Evolutionary conservation across 2,888 invertebrate genomes (phyloP).

Genomic region (Cataglyphis rosenhaueri): DNA sequence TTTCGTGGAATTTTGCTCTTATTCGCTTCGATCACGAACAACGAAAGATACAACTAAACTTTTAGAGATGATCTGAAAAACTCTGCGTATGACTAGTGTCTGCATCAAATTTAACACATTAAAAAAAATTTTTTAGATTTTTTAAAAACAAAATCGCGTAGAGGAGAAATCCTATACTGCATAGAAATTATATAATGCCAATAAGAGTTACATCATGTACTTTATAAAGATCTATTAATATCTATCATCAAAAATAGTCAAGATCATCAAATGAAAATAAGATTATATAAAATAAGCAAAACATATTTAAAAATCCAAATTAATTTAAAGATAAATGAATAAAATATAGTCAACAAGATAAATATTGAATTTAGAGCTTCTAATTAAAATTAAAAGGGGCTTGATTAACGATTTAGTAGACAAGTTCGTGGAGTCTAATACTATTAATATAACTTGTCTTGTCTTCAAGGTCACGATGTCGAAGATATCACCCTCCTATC

Average conservation of each 20-base stretch:
- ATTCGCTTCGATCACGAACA: background rate
- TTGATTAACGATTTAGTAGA: slow-evolving; percentile 62
- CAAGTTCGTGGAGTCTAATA: slow-evolving; percentile 73
- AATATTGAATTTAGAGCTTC: background rate
- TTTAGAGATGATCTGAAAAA: slow-evolving; percentile 3
- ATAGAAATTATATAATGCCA: background rate
- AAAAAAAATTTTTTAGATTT: background rate
- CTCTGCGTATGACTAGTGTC: background rate
- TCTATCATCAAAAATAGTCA: background rate
- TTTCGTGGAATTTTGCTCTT: background rate
- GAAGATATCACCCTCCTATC: slow-evolving; percentile 58
- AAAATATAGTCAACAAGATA: background rate
- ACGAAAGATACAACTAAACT: background rate
- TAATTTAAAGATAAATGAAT: slow-evolving; percentile 1
- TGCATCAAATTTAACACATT: background rate
- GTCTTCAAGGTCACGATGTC: slow-evolving; percentile 77
- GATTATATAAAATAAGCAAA: slow-evolving; percentile 6
- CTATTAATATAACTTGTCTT: slow-evolving; percentile 80
- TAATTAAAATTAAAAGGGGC: slow-evolving; percentile 31
- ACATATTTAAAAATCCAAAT: background rate
- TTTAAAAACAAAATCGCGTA: background rate
- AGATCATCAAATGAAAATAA: background rate
- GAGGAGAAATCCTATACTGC: no score
- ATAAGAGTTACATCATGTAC: background rate
- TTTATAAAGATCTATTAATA: background rate